Conservation (phyloP, 2,113 vertebrate genomes). For the Galemys pyrenaicus region DNA sequence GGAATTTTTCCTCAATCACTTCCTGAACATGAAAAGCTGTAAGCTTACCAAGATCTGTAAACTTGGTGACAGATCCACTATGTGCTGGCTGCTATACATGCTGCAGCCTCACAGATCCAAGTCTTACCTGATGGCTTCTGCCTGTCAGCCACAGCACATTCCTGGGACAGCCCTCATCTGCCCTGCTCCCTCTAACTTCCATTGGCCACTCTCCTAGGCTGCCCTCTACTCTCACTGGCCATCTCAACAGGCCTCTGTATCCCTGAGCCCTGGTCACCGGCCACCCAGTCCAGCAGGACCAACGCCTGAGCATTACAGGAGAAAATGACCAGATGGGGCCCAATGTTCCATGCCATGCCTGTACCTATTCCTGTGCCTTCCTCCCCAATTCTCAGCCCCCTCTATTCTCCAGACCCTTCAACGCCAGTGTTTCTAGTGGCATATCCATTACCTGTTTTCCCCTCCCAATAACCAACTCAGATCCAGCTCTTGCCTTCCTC, state of each 20-base stretch:
- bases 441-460: not conserved
- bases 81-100: too few relatives aligned
- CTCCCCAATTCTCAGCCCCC: not conserved
- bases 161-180: not conserved
- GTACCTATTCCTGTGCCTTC: not conserved
- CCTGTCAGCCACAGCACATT: not conserved
- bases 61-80: not conserved
- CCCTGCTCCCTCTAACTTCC: not conserved
- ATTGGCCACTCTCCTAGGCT: not conserved
- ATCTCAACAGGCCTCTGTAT: not conserved
- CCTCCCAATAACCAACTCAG: not conserved
- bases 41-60: not conserved
- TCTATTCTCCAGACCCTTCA: not conserved
- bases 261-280: not conserved
- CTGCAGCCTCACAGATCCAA: not conserved
- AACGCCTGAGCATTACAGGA: not conserved
- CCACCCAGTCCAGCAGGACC: not conserved
- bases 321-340: not conserved
- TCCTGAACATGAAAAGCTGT: not conserved
- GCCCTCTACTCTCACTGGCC: not conserved
- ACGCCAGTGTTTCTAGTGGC: not conserved
- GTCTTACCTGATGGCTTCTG: too few relatives aligned
- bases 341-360: not conserved
- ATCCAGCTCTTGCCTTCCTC: not conserved
- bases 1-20: not conserved